Conservation (phyloP, 2,797 vertebrate species). For the Ceryle rudis region DNA sequence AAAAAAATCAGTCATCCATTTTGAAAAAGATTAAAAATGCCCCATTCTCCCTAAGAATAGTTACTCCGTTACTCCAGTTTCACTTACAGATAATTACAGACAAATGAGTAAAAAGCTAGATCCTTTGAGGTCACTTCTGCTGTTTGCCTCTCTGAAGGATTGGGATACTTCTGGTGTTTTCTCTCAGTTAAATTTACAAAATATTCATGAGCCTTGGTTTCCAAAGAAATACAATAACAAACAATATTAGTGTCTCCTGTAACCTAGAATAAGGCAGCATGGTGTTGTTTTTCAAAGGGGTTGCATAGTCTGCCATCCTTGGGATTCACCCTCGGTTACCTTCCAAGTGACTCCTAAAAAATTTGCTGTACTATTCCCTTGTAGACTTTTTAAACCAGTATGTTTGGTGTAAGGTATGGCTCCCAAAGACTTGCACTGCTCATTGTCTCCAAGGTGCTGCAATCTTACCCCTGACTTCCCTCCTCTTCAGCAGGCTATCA, state of each 20-base stretch:
- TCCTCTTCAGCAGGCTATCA: neutral
- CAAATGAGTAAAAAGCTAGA: neutral
- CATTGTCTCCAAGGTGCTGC: neutral
- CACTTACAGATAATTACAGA: neutral
- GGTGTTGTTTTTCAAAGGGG: neutral
- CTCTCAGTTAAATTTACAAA: neutral
- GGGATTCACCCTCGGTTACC: neutral
- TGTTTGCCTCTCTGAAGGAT: neutral
- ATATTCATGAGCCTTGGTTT: neutral
- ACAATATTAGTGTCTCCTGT: rapidly evolving
- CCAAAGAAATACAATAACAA: neutral
- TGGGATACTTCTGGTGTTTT: neutral
- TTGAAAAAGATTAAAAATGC: rapidly evolving
- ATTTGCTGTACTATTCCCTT: neutral
- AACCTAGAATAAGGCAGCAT: neutral
- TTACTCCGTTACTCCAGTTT: neutral
- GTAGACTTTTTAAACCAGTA: neutral
- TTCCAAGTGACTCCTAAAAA: neutral
- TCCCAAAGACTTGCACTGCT: neutral
- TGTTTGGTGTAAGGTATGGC: neutral
- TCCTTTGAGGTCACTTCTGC: neutral
- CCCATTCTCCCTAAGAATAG: neutral
- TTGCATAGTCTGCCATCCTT: neutral
- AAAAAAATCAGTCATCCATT: rapidly evolving
- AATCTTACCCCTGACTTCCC: neutral